Conservation (phyloP, 2,888 invertebrate species). For the Drosophila nigritarsus region DNA sequence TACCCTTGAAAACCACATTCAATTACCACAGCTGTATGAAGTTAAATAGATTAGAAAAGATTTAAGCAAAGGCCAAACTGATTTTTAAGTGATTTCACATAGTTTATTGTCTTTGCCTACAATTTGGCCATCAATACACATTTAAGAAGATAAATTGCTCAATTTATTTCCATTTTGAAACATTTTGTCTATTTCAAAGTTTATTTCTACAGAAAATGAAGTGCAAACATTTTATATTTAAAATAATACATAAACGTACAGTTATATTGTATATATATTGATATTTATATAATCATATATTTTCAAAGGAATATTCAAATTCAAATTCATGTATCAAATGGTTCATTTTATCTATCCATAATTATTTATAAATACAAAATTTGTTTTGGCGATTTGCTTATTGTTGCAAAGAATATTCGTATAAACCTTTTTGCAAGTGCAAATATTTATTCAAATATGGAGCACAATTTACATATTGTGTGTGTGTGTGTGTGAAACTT, state of each 20-base stretch:
- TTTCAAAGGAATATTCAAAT: neutral
- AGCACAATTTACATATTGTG: neutral
- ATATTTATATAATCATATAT: neutral
- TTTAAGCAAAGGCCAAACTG: neutral
- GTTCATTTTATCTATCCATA: too few relatives aligned
- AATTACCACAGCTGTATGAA: conserved; percentile 27
- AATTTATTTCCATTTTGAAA: too few relatives aligned
- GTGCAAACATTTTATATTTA: neutral
- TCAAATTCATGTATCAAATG: neutral
- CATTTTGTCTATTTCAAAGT: neutral
- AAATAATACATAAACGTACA: neutral
- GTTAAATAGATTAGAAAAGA: neutral
- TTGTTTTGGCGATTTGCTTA: too few relatives aligned
- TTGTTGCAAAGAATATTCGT: neutral
- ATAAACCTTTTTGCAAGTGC: neutral
- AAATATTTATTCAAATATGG: neutral
- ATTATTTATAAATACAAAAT: too few relatives aligned
- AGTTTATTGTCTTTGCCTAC: neutral
- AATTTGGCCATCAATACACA: neutral
- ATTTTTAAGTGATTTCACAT: neutral
- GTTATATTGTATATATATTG: neutral
- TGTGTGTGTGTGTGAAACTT: neutral
- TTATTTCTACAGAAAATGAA: neutral
- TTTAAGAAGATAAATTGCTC: neutral
- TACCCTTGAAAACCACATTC: conserved; percentile 26